Conservation (phyloP, 23 tunicate genomes). For the Ascidia mentula region DNA sequence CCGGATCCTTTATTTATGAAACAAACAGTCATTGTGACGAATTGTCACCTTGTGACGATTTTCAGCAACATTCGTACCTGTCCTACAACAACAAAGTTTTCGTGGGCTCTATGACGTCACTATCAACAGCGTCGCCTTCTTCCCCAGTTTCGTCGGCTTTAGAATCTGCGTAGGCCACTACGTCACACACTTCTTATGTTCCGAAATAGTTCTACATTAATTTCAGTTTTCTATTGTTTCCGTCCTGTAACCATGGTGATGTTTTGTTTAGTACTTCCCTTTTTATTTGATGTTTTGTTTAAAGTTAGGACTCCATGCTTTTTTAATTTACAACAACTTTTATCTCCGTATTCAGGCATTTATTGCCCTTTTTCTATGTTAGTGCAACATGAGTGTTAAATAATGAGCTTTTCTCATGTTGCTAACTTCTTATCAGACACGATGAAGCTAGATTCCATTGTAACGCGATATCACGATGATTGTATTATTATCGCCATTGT, state of each 20-base stretch:
- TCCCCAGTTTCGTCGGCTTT: constrained; percentile 14
- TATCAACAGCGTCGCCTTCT: constrained; percentile 8
- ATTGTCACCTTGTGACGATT: neutral
- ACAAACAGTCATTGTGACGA: constrained; percentile 19
- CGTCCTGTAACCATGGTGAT: neutral
- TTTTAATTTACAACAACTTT: no score
- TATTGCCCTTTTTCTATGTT: no score
- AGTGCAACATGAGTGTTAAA: no score
- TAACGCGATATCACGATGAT: neutral
- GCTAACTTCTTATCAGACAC: neutral
- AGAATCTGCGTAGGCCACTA: constrained; percentile 7
- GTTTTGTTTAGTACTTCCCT: neutral
- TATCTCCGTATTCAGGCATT: no score
- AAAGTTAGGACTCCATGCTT: no score
- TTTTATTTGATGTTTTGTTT: neutral
- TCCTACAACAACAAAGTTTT: neutral
- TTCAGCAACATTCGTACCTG: neutral
- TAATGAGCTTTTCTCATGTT: no score
- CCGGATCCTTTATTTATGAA: constrained; percentile 14
- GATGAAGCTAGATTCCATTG: neutral
- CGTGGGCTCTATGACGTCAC: constrained; percentile 20
- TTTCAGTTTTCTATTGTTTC: neutral
- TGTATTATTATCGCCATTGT: neutral
- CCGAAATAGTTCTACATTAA: neutral
- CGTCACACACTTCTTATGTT: constrained; percentile 7